Conservation (phyloP, 1,140 invertebrate species). For the Metopolophium dirhodum region DNA sequence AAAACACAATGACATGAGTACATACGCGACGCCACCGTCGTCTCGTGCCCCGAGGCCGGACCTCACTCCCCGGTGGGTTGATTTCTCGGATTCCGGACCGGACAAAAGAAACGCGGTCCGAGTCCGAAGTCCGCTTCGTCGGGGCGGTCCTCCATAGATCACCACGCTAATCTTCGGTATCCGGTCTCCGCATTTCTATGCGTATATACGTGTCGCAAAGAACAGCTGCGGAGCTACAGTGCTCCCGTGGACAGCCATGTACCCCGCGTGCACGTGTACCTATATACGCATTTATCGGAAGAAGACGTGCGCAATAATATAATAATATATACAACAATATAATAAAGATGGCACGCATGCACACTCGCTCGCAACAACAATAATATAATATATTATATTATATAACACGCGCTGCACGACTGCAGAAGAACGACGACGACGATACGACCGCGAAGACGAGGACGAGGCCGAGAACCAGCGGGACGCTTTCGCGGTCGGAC, state of each 20-base stretch:
- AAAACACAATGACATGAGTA: not conserved
- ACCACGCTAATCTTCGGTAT: not conserved
- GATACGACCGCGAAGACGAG: not conserved
- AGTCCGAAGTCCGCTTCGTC: not conserved
- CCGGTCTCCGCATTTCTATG: not conserved
- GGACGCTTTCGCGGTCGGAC: slow-evolving; percentile 27
- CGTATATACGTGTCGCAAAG: no score
- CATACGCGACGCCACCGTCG: not conserved
- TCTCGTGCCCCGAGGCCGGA: not conserved
- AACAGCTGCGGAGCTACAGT: not conserved
- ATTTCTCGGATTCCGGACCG: not conserved
- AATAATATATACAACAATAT: not conserved
- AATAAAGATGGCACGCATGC: not conserved
- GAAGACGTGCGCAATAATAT: not conserved
- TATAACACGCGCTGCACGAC: not conserved
- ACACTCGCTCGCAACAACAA: no score
- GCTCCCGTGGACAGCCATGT: not conserved
- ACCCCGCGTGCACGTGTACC: not conserved
- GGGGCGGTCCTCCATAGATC: not conserved
- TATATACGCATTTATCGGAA: not conserved
- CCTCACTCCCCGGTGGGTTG: not conserved
- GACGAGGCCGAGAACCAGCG: slow-evolving; percentile 19
- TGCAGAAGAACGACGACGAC: not conserved
- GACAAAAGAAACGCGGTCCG: not conserved
- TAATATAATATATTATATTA: not conserved